Percentiles rank a stretch among this genome's conserved stretches.
Conservation (phyloP, 2,797 vertebrate genomes). For the Tarsius wallacei region DNA sequence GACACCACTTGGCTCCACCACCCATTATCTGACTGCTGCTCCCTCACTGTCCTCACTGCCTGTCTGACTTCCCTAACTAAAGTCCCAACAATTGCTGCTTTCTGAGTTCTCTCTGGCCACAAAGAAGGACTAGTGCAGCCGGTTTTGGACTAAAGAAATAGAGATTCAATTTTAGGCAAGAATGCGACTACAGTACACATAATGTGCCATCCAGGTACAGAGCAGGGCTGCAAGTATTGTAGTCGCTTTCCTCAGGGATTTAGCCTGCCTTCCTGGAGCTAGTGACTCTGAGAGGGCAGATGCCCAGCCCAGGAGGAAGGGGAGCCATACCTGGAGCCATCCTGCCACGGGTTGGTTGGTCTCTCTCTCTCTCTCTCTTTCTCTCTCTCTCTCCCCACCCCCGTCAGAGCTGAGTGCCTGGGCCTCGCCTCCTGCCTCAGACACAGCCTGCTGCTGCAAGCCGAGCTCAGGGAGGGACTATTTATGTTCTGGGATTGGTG, state of each 20-base stretch:
- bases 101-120: not conserved
- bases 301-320: not conserved
- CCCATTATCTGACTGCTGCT: not conserved
- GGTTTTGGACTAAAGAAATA: not conserved
- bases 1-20: not conserved
- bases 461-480: not conserved
- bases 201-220: not conserved
- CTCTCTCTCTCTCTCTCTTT: no score
- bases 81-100: not conserved
- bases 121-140: not conserved
- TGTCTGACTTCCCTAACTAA: not conserved
- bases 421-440: not conserved
- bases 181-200: not conserved
- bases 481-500: not conserved
- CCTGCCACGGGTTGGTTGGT: no score
- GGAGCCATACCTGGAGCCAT: not conserved
- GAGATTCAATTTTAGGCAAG: not conserved
- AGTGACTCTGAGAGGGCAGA: not conserved
- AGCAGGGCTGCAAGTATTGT: not conserved
- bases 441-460: not conserved
- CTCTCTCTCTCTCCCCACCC: not conserved
- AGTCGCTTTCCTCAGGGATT: not conserved
- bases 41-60: not conserved
- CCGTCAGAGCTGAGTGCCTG: not conserved
- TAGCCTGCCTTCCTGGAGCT: not conserved